Percentiles rank a stretch among this genome's conserved stretches.
Conservation (phyloP, 2,797 vertebrate species). For the Peromyscus melanophrys region DNA sequence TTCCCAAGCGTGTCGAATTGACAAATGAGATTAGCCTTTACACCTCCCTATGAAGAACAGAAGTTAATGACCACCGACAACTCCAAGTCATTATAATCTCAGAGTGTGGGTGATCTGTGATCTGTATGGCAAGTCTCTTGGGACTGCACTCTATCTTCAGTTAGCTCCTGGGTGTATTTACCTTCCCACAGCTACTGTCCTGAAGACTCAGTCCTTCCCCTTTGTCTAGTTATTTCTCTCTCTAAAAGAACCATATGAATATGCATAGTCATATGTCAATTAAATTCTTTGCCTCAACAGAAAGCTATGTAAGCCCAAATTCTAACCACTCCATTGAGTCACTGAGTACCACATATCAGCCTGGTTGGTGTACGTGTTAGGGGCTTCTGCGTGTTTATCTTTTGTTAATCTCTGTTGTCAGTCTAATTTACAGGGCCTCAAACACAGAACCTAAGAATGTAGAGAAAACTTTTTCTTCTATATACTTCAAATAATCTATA, state of each 20-base stretch:
- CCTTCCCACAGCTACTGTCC: background rate
- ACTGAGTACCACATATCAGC: background rate
- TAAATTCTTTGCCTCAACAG: background rate
- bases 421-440: background rate
- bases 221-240: background rate
- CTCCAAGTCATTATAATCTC: background rate
- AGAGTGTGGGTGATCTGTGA: background rate
- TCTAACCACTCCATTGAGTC: background rate
- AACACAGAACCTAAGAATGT: background rate
- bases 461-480: background rate
- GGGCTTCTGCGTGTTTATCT: background rate
- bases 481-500: background rate
- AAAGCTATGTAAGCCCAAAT: background rate
- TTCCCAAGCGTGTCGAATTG: background rate
- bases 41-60: background rate
- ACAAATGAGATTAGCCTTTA: background rate
- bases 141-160: no score
- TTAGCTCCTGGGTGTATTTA: background rate
- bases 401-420: background rate
- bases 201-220: background rate
- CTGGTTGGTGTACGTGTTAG: background rate
- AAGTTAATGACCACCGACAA: background rate
- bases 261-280: background rate
- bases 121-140: background rate
- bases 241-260: background rate